Conservation (phyloP, 2,797 vertebrate genomes). For the Semaprochilodus insignis region DNA sequence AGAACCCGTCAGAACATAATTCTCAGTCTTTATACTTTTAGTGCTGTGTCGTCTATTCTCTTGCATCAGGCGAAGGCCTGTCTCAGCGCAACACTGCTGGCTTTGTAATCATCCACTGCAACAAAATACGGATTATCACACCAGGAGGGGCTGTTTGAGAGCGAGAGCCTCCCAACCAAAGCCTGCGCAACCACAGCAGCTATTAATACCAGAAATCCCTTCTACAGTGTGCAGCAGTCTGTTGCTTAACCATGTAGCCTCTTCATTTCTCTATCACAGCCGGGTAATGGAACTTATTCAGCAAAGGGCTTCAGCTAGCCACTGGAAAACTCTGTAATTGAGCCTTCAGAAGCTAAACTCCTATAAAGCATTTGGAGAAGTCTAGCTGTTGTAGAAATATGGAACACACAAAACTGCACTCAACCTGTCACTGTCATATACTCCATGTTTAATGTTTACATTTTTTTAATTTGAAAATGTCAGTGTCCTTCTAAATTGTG, state of each 20-base stretch:
- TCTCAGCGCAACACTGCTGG: conserved; percentile 77
- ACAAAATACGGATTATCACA: conserved; percentile 84
- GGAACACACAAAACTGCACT: background rate
- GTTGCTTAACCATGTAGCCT: conserved; percentile 74
- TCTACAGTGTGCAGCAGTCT: conserved; percentile 74
- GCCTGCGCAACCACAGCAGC: conserved; percentile 74
- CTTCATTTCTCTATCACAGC: conserved; percentile 79
- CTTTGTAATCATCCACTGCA: conserved; percentile 83
- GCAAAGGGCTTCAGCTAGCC: conserved; percentile 83
- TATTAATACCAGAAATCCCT: conserved; percentile 80
- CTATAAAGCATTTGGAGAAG: conserved; percentile 69
- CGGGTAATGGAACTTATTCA: conserved; percentile 80
- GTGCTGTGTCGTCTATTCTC: conserved; percentile 51
- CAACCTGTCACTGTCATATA: background rate
- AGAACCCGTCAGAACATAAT: conserved; percentile 24
- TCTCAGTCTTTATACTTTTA: conserved; percentile 29
- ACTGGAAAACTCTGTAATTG: conserved; percentile 83
- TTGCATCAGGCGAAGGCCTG: conserved; percentile 75
- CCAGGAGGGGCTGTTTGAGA: conserved; percentile 75
- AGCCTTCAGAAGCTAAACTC: conserved; percentile 76
- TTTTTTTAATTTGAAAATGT: background rate
- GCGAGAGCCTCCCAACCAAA: conserved; percentile 76
- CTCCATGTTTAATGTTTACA: background rate
- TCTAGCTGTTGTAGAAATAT: conserved; percentile 48
- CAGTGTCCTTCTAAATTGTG: background rate